Percentiles rank a stretch among this genome's conserved stretches.
These are phyloP conservation scores for Origma solitaria DNA, from an alignment of 2,113 vertebrate species.

Conservation along the genomic window DNA sequence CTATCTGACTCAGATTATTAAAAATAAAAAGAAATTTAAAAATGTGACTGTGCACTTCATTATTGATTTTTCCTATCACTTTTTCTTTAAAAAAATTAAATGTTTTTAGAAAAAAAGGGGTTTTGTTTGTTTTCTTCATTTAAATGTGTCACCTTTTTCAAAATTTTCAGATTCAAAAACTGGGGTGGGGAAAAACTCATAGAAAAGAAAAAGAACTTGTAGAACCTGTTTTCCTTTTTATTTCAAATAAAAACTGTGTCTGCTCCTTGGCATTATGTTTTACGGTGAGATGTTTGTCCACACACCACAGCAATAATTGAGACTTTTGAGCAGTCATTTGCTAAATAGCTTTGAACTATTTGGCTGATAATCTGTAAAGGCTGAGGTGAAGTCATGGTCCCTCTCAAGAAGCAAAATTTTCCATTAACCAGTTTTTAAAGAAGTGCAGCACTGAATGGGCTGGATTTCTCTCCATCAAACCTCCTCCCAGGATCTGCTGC, in stretches of 20 bases:
- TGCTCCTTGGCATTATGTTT: neutral
- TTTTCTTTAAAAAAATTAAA: too few species aligned
- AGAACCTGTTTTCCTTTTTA: neutral
- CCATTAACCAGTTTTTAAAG: neutral
- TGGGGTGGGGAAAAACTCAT: neutral
- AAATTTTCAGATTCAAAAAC: neutral
- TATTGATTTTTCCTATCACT: neutral
- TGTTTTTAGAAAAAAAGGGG: too few species aligned
- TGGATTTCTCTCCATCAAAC: neutral
- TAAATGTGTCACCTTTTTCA: neutral
- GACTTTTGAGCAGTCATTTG: neutral
- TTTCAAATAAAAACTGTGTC: neutral
- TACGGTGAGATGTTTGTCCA: neutral
- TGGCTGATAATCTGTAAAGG: neutral
- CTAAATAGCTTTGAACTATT: neutral
- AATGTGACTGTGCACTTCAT: fast-evolving
- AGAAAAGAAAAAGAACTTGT: neutral
- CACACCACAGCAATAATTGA: neutral
- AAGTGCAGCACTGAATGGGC: neutral
- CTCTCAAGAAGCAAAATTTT: neutral
- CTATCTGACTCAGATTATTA: neutral
- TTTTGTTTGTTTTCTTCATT: neutral
- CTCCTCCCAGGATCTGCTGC: neutral
- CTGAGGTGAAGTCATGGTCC: neutral
- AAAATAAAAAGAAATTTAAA: neutral